Evolutionary conservation across 2,113 vertebrate species (phyloP).

Genomic region (Phaetusa simplex): DNA sequence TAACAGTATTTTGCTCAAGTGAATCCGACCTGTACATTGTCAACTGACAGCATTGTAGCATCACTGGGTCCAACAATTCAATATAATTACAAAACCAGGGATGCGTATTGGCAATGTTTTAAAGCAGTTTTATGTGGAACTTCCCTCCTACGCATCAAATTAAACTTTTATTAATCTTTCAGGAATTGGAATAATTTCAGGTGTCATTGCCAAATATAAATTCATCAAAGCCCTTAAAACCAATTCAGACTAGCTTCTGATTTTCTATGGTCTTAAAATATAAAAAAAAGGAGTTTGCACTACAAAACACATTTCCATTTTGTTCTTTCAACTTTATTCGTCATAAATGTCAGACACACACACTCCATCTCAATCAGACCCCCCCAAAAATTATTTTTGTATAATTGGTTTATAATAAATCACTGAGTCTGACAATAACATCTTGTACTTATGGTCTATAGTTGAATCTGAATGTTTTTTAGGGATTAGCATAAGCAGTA

Average conservation of each 20-base stretch:
- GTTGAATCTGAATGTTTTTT: background rate
- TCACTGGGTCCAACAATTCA: background rate
- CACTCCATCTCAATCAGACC: background rate
- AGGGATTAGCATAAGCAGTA: background rate
- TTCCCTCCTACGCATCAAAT: background rate
- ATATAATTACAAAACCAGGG: background rate
- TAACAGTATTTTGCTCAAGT: background rate
- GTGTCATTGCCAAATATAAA: background rate
- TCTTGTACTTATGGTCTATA: background rate
- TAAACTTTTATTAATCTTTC: background rate
- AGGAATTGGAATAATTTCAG: background rate
- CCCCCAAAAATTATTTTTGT: background rate
- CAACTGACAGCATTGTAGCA: background rate
- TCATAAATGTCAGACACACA: background rate
- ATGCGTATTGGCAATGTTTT: background rate
- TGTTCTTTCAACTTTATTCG: background rate
- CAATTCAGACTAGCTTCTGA: background rate
- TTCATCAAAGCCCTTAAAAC: background rate
- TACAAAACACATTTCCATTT: background rate
- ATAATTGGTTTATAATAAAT: background rate
- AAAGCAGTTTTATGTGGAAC: background rate
- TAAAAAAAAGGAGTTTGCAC: background rate
- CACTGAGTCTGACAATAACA: background rate
- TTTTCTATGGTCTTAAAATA: background rate
- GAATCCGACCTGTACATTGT: background rate